A percentile compares a stretch with the other conserved stretches of the same genome.
These are phyloP conservation scores for Sanderia malayensis DNA, from an alignment of 30 jellyfish, hydroid and myxozoan genomes.

Conservation along the genomic window DNA sequence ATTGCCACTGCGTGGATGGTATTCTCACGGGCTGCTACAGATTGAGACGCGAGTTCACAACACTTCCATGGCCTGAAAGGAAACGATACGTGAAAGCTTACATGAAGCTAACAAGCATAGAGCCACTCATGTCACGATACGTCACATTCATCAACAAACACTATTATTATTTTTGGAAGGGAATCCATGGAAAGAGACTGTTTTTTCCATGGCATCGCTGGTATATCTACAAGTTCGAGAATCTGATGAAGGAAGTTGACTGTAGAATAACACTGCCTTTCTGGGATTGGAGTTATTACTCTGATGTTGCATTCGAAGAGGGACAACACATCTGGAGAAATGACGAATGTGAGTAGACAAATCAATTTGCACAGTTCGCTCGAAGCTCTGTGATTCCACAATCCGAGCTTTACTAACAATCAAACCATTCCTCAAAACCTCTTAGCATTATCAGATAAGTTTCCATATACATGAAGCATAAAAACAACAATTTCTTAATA, in stretches of 20 bases:
- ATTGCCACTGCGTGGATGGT: slow-evolving; percentile 69
- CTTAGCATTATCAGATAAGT: too few relatives aligned
- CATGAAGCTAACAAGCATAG: slow-evolving; percentile 67
- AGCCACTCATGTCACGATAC: slow-evolving; percentile 61
- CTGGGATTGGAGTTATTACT: slow-evolving; percentile 83
- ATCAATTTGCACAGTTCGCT: too few relatives aligned
- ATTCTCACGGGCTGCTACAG: slow-evolving; percentile 56
- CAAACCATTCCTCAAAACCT: too few relatives aligned
- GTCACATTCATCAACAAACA: slow-evolving; percentile 59
- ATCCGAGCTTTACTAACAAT: too few relatives aligned
- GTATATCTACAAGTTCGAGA: slow-evolving; percentile 58
- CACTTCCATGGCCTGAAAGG: slow-evolving; percentile 63
- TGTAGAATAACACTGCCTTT: slow-evolving; percentile 66
- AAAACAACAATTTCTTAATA: too few relatives aligned
- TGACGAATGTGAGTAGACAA: neutral
- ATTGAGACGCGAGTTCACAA: slow-evolving; percentile 78
- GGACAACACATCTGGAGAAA: slow-evolving; percentile 5
- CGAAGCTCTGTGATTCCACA: too few relatives aligned
- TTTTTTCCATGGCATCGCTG: slow-evolving; percentile 86
- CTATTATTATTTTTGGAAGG: slow-evolving; percentile 77
- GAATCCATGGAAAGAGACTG: slow-evolving; percentile 44
- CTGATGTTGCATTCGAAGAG: slow-evolving; percentile 27
- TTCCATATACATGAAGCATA: too few relatives aligned
- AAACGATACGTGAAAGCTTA: slow-evolving; percentile 67
- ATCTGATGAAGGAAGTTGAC: slow-evolving; percentile 59